A percentile compares a stretch with the other conserved stretches of the same genome.
These are phyloP conservation scores for Xanthia icteritia DNA, from an alignment of 2,888 invertebrate species.

Conservation along the genomic window DNA sequence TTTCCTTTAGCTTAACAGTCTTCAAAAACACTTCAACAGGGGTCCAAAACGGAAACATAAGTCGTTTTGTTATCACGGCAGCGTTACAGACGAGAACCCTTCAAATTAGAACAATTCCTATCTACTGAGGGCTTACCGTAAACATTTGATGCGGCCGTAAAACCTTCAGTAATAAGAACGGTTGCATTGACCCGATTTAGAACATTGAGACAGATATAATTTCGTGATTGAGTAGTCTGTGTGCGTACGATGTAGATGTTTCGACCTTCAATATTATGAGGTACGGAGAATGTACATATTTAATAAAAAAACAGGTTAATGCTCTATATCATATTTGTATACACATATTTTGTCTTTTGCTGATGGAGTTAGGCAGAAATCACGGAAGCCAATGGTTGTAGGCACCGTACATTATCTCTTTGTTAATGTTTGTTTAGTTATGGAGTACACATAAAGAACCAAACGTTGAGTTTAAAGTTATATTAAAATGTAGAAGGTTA, in stretches of 20 bases:
- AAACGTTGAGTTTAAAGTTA: too few relatives aligned
- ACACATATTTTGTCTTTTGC: too few relatives aligned
- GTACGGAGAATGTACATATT: background rate
- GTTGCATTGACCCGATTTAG: constrained; percentile 34
- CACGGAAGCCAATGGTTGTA: too few relatives aligned
- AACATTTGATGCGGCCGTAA: constrained; percentile 52
- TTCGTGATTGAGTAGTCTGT: background rate
- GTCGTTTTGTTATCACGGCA: constrained; percentile 23
- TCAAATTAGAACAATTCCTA: constrained; percentile 49
- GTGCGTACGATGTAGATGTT: constrained; percentile 10
- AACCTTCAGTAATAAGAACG: constrained; percentile 37
- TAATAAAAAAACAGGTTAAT: too few relatives aligned
- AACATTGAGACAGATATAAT: background rate
- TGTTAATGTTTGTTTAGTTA: too few relatives aligned
- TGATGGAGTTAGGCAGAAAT: background rate
- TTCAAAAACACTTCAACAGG: background rate
- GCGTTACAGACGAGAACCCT: constrained; percentile 20
- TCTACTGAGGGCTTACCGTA: constrained; percentile 51
- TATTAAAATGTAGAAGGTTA: too few relatives aligned
- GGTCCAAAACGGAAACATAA: constrained; percentile 13
- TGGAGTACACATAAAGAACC: too few relatives aligned
- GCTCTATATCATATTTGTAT: too few relatives aligned
- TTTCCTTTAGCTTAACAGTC: background rate
- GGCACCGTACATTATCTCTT: too few relatives aligned
- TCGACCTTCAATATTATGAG: constrained; percentile 5